These are phyloP conservation scores for Chrysina gloriosa DNA, from an alignment of 2,888 invertebrate species.

Conservation along the genomic window DNA sequence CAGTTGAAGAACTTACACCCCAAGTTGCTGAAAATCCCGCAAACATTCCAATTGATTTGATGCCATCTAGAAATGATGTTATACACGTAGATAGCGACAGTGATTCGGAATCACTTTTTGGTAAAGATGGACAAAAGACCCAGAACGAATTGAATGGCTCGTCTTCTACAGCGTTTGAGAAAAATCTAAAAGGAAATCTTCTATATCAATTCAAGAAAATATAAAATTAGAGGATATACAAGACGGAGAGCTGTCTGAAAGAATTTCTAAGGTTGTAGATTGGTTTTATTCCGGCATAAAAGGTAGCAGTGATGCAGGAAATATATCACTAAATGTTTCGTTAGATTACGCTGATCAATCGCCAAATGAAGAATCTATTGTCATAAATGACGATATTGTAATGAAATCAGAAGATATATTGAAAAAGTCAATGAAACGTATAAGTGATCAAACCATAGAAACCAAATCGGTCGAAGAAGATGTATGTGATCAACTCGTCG, in stretches of 20 bases:
- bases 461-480: background rate
- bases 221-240: conserved; percentile 54
- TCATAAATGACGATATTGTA: conserved; percentile 6
- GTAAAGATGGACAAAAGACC: background rate
- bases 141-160: background rate
- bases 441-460: background rate
- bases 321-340: conserved; percentile 55
- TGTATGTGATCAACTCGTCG: background rate
- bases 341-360: conserved; percentile 45
- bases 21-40: background rate
- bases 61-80: conserved; percentile 16
- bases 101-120: conserved; percentile 16
- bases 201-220: conserved; percentile 58
- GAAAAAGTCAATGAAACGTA: no score
- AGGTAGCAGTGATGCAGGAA: conserved; percentile 53
- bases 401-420: no score
- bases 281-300: conserved; percentile 55
- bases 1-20: background rate
- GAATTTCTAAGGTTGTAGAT: conserved; percentile 55
- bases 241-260: conserved; percentile 53
- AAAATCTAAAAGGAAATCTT: conserved; percentile 50
- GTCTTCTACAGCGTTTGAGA: conserved; percentile 5
- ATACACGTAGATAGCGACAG: conserved; percentile 7
- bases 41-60: background rate
- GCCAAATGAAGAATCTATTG: background rate